These are phyloP conservation scores for Thalassophryne amazonica DNA, from an alignment of 2,797 vertebrate genomes.

Conservation along the genomic window DNA sequence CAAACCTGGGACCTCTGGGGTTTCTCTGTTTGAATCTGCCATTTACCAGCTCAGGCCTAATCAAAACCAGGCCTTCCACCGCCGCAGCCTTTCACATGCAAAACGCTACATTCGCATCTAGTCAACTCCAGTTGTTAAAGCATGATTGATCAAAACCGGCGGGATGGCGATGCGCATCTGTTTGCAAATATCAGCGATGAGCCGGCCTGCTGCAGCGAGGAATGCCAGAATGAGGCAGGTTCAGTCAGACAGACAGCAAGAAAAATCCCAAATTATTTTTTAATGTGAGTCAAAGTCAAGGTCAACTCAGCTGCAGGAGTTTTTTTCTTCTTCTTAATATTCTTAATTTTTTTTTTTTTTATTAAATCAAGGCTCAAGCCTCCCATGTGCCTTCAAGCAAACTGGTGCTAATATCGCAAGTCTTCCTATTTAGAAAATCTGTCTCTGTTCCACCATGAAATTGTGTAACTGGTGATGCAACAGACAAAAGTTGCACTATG, in stretches of 20 bases:
- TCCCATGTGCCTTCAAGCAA: too few relatives aligned
- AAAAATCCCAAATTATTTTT: too few relatives aligned
- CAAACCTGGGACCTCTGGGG: conserved; percentile 76
- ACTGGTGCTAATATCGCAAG: too few relatives aligned
- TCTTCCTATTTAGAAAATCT: too few relatives aligned
- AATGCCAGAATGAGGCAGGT: conserved; percentile 21
- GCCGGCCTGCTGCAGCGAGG: conserved; percentile 8
- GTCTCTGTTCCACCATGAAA: too few relatives aligned
- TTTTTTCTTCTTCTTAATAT: too few relatives aligned
- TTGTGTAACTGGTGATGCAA: too few relatives aligned
- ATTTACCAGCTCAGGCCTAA: conserved; percentile 84
- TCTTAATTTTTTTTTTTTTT: too few relatives aligned
- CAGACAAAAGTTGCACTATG: too few relatives aligned
- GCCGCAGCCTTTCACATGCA: conserved; percentile 76
- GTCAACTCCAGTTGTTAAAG: conserved; percentile 86
- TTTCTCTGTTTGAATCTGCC: conserved; percentile 73
- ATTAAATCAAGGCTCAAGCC: too few relatives aligned
- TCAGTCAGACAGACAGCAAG: conserved; percentile 31
- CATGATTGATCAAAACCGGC: conserved; percentile 79
- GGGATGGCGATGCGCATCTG: conserved; percentile 70
- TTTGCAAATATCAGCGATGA: conserved; percentile 78
- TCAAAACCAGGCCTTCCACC: conserved; percentile 74
- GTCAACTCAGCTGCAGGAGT: too few relatives aligned
- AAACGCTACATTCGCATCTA: conserved; percentile 77
- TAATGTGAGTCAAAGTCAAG: too few relatives aligned